Percentiles rank a stretch among this genome's conserved stretches.
phyloP scores from a whole-genome alignment of 2,797 vertebrate species.

The Paratrypauchen microcephalus region DNA sequence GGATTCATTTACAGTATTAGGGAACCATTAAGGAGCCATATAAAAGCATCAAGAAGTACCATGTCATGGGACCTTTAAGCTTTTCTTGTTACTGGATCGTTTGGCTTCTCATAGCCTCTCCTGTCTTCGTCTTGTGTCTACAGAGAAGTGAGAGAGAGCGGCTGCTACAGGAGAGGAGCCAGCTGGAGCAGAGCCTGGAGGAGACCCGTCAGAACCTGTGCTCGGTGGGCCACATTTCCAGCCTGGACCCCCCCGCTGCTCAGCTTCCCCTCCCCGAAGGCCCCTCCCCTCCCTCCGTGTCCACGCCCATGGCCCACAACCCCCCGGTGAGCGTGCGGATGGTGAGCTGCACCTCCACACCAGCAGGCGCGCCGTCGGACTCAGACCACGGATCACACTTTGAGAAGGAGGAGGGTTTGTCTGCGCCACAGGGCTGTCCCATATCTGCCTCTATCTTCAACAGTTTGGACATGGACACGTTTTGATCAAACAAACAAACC shows the following conservation, averaged over 20 bases:
- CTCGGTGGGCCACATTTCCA: constrained; percentile 85
- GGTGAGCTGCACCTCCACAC: constrained; percentile 51
- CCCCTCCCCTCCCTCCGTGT: constrained; percentile 77
- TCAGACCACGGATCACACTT: constrained; percentile 12
- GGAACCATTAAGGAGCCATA: too few species aligned
- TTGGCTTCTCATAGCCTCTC: neutral
- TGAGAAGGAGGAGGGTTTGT: constrained; percentile 16
- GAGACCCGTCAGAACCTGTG: constrained; percentile 88
- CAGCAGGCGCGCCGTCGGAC: constrained; percentile 22
- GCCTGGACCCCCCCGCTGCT: constrained; percentile 81
- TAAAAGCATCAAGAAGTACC: too few species aligned
- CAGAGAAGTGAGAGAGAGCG: constrained; percentile 89
- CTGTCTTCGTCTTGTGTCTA: constrained; percentile 1
- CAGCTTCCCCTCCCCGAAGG: constrained; percentile 88
- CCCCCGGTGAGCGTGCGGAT: constrained; percentile 46
- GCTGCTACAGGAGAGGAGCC: constrained; percentile 85
- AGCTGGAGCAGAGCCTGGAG: constrained; percentile 86
- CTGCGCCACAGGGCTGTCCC: constrained; percentile 45
- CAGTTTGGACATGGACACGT: constrained; percentile 79
- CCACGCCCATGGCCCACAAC: constrained; percentile 49
- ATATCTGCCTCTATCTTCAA: constrained; percentile 72
- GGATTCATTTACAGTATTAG: too few species aligned
- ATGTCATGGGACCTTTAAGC: too few species aligned
- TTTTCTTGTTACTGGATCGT: too few species aligned
- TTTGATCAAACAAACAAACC: constrained; percentile 26